phyloP scores from a whole-genome alignment of 2,888 invertebrate genomes.

The Antheraea assamensis region DNA sequence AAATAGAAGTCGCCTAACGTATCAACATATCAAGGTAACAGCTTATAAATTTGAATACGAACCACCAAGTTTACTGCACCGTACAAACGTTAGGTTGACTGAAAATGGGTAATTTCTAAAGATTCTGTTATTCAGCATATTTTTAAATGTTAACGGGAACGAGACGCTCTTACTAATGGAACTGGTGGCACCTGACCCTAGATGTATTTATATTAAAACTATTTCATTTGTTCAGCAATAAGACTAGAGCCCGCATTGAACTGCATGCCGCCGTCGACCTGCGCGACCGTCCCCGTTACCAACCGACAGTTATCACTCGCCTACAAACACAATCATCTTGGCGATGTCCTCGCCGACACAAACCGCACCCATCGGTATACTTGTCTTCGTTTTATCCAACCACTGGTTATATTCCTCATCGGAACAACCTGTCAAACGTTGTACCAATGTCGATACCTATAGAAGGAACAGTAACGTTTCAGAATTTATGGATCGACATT shows the following conservation, averaged over 20 bases:
- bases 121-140: not conserved
- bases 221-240: not conserved
- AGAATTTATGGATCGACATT: no score
- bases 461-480: not conserved
- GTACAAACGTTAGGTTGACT: no score
- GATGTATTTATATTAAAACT: not conserved
- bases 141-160: not conserved
- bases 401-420: slow-evolving; percentile 6
- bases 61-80: no score
- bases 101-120: no score
- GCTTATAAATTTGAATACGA: no score
- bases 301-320: slow-evolving; percentile 90
- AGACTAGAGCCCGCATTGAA: not conserved
- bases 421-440: slow-evolving; percentile 8
- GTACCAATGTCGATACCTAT: slow-evolving; percentile 41
- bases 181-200: not conserved
- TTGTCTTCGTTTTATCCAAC: not conserved
- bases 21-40: no score
- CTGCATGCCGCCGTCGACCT: slow-evolving; percentile 21
- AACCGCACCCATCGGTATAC: slow-evolving; percentile 23
- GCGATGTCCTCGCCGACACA: slow-evolving; percentile 86
- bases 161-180: not conserved
- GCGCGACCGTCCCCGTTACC: slow-evolving; percentile 85
- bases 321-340: slow-evolving; percentile 88
- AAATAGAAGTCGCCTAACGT: no score